Evolutionary conservation across 2,113 vertebrate species (phyloP).

Genomic region (Pangasianodon hypophthalmus): DNA sequence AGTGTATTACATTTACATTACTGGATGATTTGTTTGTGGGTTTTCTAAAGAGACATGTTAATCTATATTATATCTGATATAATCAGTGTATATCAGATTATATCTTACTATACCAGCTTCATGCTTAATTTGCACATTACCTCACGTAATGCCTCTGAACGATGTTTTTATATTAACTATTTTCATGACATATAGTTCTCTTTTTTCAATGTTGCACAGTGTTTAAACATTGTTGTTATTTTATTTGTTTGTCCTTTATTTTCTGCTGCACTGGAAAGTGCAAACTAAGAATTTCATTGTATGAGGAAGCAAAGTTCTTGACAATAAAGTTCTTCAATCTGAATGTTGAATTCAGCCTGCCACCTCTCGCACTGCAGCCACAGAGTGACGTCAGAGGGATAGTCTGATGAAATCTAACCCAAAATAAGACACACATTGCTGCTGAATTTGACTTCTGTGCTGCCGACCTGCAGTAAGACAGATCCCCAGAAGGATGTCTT

Average conservation of each 20-base stretch:
- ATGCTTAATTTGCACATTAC: not conserved
- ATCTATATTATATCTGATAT: not conserved
- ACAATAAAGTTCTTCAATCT: conserved; percentile 12
- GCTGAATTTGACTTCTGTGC: conserved; percentile 31
- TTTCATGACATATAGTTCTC: not conserved
- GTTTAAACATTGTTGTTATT: not conserved
- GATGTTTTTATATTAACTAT: not conserved
- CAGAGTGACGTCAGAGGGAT: conserved; percentile 41
- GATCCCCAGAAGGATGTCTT: conserved; percentile 17
- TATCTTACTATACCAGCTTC: too few relatives aligned
- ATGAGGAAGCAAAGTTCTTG: not conserved
- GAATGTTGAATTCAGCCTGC: conserved; percentile 29
- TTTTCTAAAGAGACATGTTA: not conserved
- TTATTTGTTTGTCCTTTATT: not conserved
- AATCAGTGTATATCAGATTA: not conserved
- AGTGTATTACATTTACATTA: conserved; percentile 68
- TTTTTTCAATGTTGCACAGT: not conserved
- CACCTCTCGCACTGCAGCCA: conserved; percentile 27
- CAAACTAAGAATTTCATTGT: not conserved
- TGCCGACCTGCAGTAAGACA: conserved; percentile 21
- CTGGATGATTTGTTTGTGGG: conserved; percentile 56
- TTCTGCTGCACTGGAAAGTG: not conserved
- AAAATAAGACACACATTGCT: conserved; percentile 35
- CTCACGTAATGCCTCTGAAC: not conserved
- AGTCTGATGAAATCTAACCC: conserved; percentile 45